phyloP scores from a whole-genome alignment of 2,113 vertebrate species.

The Brachyhypopomus gauderio region DNA sequence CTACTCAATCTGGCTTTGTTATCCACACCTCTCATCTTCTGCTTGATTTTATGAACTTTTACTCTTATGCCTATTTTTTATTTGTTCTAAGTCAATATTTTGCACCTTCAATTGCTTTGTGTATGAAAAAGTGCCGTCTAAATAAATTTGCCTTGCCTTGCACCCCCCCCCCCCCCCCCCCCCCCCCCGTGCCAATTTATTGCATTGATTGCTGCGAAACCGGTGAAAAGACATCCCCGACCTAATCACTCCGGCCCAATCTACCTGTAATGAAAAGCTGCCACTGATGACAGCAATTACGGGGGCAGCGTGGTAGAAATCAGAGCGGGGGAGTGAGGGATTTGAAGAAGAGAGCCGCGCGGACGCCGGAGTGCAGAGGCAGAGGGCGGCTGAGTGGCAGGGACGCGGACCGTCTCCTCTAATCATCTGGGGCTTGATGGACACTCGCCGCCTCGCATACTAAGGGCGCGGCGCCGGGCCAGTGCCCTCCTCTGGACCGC shows the following conservation, averaged over 20 bases:
- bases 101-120: too few species aligned
- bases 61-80: too few species aligned
- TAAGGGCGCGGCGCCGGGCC: not conserved
- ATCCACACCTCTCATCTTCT: too few species aligned
- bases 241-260: conserved; percentile 28
- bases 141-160: not conserved
- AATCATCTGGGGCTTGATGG: conserved; percentile 35
- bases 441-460: conserved; percentile 21
- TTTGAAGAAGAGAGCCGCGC: conserved; percentile 8
- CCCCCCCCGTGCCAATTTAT: not conserved
- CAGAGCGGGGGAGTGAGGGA: not conserved
- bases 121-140: too few species aligned
- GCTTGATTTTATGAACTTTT: too few species aligned
- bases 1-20: too few species aligned
- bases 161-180: not conserved
- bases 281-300: conserved; percentile 36
- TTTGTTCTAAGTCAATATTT: too few species aligned
- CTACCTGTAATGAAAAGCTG: conserved; percentile 42
- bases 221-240: conserved; percentile 10
- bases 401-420: conserved; percentile 14
- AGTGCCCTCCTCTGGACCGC: not conserved
- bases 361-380: not conserved
- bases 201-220: conserved; percentile 13
- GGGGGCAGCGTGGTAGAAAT: conserved; percentile 11
- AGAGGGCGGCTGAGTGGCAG: conserved; percentile 13